Evolutionary conservation across 2,888 invertebrate genomes (phyloP), one percentile per base, ranked within the genome.

Genomic region (Euzetes globulus): DNA sequence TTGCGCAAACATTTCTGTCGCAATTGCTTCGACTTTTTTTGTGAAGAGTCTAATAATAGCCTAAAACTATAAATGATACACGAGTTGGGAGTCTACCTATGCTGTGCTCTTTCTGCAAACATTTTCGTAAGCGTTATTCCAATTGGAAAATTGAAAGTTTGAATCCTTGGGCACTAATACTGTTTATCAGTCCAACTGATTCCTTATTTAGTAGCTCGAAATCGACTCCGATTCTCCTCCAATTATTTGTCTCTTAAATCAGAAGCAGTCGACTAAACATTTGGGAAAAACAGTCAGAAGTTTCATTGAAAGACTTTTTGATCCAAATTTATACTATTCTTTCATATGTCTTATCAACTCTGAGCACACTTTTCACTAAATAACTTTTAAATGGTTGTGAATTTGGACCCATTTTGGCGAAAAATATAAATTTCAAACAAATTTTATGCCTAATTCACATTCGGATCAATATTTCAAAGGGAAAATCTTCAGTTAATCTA

Each of bases 31-130:
- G 17, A 6, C 25, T 22, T 58, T 27, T 33, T 33, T 22, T 63
- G 17, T 17, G 33, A 63, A 27, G 17, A 6, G 33, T 13, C 13
- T 63, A 63, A 33, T 63, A 63, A 63, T 33, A 33, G 63, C 63
- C 63, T 33, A n/a, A 63, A 63, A 63, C 63, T 33, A 63, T 63
- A 63, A 63, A 63, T 17, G 63, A 63, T 63, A 63, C 33, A 29
- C 33, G 37, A 63, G 63, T 19, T 63, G 33, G n/a, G 22, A 33
- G 63, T 13, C 33, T 37, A 63, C 33, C 63, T 17, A 4, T 6
- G 19, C 19, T n/a, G n/a, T n/a, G n/a, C n/a, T n/a, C n/a, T n/a
- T n/a, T n/a, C n/a, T n/a, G n/a, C n/a, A n/a, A n/a, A n/a, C n/a
- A n/a, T n/a, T n/a, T n/a, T n/a, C n/a, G n/a, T n/a, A n/a, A n/a